These are phyloP conservation scores for Amaurobius ferox DNA, from an alignment of 2,888 invertebrate species.

Conservation along the genomic window DNA sequence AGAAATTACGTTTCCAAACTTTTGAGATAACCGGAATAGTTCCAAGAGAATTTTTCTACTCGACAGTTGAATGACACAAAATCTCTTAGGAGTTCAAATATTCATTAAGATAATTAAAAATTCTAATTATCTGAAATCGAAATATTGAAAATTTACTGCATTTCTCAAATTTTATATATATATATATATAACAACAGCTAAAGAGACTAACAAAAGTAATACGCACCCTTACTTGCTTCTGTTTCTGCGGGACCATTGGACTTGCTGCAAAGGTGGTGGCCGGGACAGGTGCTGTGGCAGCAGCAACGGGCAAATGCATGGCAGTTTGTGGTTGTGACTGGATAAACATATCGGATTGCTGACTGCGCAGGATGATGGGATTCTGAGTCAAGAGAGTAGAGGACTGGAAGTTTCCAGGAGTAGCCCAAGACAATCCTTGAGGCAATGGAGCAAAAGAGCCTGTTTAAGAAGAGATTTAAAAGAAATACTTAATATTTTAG, in stretches of 20 bases:
- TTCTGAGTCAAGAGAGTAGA: conserved; percentile 84
- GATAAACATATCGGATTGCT: conserved; percentile 89
- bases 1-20: too few relatives aligned
- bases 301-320: conserved; percentile 61
- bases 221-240: conserved; percentile 61
- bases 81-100: too few relatives aligned
- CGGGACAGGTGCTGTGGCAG: conserved; percentile 46
- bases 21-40: too few relatives aligned
- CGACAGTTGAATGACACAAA: too few relatives aligned
- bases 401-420: conserved; percentile 80
- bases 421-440: conserved; percentile 85
- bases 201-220: neutral
- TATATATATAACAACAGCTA: too few relatives aligned
- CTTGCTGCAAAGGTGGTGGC: conserved; percentile 48
- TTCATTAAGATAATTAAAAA: too few relatives aligned
- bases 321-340: conserved; percentile 82
- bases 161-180: too few relatives aligned
- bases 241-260: conserved; percentile 33
- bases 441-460: conserved; percentile 80
- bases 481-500: too few relatives aligned
- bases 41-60: too few relatives aligned
- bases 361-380: conserved; percentile 87
- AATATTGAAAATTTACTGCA: too few relatives aligned
- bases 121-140: too few relatives aligned
- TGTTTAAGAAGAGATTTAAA: neutral